Evolutionary conservation across 2,888 invertebrate species (phyloP), one percentile per base, ranked within the genome.

Genomic region (Drymonia ruficornis): DNA sequence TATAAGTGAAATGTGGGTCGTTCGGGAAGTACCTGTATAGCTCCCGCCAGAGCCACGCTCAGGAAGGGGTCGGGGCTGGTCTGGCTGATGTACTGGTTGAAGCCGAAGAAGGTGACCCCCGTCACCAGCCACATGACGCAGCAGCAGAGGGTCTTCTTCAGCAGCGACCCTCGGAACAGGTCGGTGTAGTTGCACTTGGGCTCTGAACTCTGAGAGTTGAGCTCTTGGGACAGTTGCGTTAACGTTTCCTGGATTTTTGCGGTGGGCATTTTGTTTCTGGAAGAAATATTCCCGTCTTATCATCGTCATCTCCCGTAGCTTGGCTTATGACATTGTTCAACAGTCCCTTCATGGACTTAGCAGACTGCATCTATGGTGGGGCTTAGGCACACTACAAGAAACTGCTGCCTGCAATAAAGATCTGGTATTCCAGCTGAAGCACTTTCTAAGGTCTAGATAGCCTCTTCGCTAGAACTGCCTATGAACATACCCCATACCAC

Each of bases 21-120:
- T 23, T 23, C 23, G 7, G 23, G 23, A 7, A 23, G 7, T 23
- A 23, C 91, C 84, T 92, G 91, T 38, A 90, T 85, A 50, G 76
- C 82, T 0, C 93, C 95, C 51, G 95, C 94, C 4, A 94, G 87
- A 0, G 96, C 95, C 6, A 97, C 97, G 77, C 97, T 98, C 0
- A 96, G 60, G 74, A 97, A 98, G 12, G 97, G 96, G 72, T 97
- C 93, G 0, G 96, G 96, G 7, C 95, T 96, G 28, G 96, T 93
- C 80, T 96, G 95, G 4, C 96, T 95, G 64, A 97, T 95, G 83
- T 96, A 97, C 83, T 97, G 96, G 48, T 96, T 96, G 60, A 97
- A 94, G 0, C 98, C 98, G 73, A 96, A 98, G 87, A 96, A 97
- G 38, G 96, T 95, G 80, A 98, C 93, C 0, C 97, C 97, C 12